These are phyloP conservation scores for Diacarnus erythraeanus DNA, from an alignment of 37 sponge, comb jelly and placozoan species.

Conservation along the genomic window DNA sequence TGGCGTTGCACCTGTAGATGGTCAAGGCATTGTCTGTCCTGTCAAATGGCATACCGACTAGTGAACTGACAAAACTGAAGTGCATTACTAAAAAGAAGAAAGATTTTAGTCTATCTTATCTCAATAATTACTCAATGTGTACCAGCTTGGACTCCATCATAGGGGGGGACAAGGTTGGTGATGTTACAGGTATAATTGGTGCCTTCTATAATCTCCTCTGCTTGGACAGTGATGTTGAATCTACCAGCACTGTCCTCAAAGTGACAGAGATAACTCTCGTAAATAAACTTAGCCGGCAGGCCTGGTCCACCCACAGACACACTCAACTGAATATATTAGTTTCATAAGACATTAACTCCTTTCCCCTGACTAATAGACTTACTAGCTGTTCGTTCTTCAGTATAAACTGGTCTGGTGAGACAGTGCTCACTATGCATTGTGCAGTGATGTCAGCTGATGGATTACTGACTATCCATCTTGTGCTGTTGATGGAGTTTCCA, in stretches of 20 bases:
- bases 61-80: constrained; percentile 44
- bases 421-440: constrained; percentile 15
- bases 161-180: neutral
- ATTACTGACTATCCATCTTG: constrained; percentile 38
- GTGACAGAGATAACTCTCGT: constrained; percentile 39
- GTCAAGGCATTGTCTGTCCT: constrained; percentile 17
- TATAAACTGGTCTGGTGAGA: constrained; percentile 26
- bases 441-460: neutral
- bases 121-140: neutral
- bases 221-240: constrained; percentile 12
- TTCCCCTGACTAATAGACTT: neutral
- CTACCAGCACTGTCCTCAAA: constrained; percentile 11
- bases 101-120: neutral
- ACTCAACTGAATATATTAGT: neutral
- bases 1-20: constrained; percentile 10
- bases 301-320: constrained; percentile 13
- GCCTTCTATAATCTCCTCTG: constrained; percentile 2
- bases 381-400: constrained; percentile 26
- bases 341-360: neutral
- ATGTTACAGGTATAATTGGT: constrained; percentile 30
- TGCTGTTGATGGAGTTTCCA: constrained; percentile 30
- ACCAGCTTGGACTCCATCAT: constrained; percentile 14
- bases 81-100: constrained; percentile 5
- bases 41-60: constrained; percentile 24
- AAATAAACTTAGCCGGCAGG: constrained; percentile 20